A percentile compares a stretch with the other conserved stretches of the same genome.
These are phyloP conservation scores for Hemiscyllium ocellatum DNA, from an alignment of 2,113 vertebrate species.

Conservation along the genomic window DNA sequence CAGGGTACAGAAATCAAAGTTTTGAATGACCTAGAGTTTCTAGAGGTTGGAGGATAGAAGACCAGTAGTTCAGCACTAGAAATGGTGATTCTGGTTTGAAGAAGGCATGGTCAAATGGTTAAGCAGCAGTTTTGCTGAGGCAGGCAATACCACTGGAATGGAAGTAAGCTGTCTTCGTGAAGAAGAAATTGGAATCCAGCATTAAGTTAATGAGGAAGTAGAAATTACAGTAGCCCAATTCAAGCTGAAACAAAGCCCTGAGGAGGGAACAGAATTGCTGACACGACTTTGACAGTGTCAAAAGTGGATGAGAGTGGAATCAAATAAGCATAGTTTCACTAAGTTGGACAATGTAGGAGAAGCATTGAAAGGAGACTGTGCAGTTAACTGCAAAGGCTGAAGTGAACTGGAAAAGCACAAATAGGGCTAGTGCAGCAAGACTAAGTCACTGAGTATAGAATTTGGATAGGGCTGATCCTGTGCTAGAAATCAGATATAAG, in stretches of 20 bases:
- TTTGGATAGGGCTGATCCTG: neutral
- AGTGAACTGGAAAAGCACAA: neutral
- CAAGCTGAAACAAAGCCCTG: neutral
- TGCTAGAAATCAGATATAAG: neutral
- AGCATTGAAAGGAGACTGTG: neutral
- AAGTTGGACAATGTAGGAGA: neutral
- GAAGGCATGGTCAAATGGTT: neutral
- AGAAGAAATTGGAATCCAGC: neutral
- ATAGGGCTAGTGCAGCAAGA: neutral
- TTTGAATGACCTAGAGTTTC: neutral
- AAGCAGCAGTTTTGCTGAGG: neutral
- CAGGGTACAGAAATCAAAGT: neutral
- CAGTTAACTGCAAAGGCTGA: neutral
- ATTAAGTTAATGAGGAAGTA: neutral
- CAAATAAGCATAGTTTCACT: neutral
- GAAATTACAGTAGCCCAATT: neutral
- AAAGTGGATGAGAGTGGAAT: neutral
- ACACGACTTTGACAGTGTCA: neutral
- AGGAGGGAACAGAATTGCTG: neutral
- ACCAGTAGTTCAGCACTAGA: neutral
- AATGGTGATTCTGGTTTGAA: too few species aligned
- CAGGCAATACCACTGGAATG: neutral
- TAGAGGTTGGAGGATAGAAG: neutral
- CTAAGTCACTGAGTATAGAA: neutral
- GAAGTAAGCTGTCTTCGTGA: neutral